Percentiles rank a stretch among this genome's conserved stretches.
Conservation (phyloP, 2,888 invertebrate genomes). For the Elaeidobius kamerunicus region DNA sequence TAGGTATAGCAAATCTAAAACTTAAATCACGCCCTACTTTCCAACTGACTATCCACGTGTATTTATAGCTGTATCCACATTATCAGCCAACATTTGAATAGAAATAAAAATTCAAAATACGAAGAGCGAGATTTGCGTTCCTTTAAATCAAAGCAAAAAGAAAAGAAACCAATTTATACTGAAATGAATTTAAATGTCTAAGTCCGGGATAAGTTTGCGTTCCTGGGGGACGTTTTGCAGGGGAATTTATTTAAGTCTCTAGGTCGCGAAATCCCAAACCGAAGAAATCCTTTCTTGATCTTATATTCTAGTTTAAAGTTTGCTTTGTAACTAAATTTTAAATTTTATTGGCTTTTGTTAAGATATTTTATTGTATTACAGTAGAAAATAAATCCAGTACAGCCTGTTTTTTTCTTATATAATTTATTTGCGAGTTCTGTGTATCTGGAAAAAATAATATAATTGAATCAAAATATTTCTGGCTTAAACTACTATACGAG, state of each 20-base stretch:
- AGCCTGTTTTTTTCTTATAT: too few relatives aligned
- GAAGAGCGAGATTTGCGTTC: constrained; percentile 4
- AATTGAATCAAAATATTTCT: too few relatives aligned
- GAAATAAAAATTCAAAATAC: constrained; percentile 7
- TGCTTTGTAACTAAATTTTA: constrained; percentile 26
- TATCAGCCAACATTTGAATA: too few relatives aligned
- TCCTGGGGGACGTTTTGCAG: constrained; percentile 33
- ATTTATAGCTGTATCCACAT: too few relatives aligned
- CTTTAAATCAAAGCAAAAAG: constrained; percentile 13
- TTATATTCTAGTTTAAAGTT: constrained; percentile 31
- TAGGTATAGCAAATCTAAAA: too few relatives aligned
- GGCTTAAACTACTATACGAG: too few relatives aligned
- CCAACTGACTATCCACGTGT: too few relatives aligned
- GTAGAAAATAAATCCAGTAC: too few relatives aligned
- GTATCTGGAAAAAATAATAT: too few relatives aligned
- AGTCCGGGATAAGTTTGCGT: constrained; percentile 34
- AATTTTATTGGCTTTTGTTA: constrained; percentile 19
- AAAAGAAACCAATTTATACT: constrained; percentile 36
- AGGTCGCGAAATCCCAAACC: constrained; percentile 25
- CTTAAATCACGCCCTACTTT: too few relatives aligned
- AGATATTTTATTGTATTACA: neutral
- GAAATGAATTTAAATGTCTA: constrained; percentile 38
- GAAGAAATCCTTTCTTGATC: constrained; percentile 27
- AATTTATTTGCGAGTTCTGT: too few relatives aligned
- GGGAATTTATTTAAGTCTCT: constrained; percentile 35